Percentiles rank a stretch among this genome's conserved stretches.
Evolutionary conservation across 2,113 vertebrate genomes (phyloP).

Genomic region (Mesitornis unicolor): DNA sequence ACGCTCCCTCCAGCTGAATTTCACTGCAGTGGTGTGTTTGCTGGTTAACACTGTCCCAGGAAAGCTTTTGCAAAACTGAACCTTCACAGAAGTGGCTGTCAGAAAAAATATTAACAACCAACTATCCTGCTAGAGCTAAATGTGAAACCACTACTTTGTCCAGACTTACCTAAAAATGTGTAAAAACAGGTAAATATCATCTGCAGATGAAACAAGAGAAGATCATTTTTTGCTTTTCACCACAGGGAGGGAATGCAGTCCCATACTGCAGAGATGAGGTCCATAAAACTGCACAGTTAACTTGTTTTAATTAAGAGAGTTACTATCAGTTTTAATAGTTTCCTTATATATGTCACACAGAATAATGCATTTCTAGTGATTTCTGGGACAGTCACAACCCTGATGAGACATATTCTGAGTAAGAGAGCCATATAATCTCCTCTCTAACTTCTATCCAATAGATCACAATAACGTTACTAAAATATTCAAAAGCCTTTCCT

Average conservation of each 20-base stretch:
- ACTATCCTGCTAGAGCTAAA: neutral
- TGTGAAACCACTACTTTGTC: neutral
- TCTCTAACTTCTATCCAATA: neutral
- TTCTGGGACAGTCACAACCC: neutral
- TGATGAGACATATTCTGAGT: neutral
- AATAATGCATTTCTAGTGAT: neutral
- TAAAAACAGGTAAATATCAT: neutral
- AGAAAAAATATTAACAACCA: neutral
- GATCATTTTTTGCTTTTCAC: neutral
- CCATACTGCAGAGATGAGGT: neutral
- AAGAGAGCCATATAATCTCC: neutral
- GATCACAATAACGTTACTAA: neutral
- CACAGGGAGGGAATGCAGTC: neutral
- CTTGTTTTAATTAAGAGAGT: neutral
- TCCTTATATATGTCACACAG: neutral
- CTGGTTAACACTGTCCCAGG: neutral
- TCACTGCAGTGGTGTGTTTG: neutral
- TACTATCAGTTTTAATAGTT: neutral
- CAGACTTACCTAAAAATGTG: neutral
- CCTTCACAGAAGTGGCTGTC: neutral
- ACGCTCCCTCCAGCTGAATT: neutral
- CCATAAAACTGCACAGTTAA: neutral
- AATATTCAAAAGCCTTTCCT: slow-evolving; percentile 13
- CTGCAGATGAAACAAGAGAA: neutral
- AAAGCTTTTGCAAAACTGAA: neutral